These are phyloP conservation scores for Beaufortia kweichowensis DNA, from an alignment of 2,113 vertebrate genomes.

Conservation along the genomic window DNA sequence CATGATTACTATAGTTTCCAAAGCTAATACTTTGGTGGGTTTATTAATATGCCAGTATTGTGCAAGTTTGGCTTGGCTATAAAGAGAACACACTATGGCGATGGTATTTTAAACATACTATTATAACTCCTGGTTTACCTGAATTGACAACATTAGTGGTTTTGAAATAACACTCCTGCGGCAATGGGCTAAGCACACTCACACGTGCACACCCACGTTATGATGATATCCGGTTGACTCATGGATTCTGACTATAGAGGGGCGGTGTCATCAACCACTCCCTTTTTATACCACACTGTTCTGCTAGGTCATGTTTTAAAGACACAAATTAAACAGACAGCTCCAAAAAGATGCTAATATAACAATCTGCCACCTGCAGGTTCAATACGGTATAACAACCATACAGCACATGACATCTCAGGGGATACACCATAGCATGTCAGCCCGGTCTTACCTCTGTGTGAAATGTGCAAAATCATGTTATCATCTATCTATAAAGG, in stretches of 20 bases:
- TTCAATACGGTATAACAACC: conserved; percentile 47
- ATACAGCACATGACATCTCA: background rate
- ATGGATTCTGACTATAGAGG: conserved; percentile 36
- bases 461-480: background rate
- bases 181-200: background rate
- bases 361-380: conserved; percentile 71
- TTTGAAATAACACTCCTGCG: background rate
- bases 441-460: conserved; percentile 8
- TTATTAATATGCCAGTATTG: background rate
- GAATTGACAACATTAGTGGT: background rate
- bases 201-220: conserved; percentile 12
- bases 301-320: conserved; percentile 50
- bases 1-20: background rate
- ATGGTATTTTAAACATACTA: background rate
- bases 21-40: conserved; percentile 9
- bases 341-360: conserved; percentile 42
- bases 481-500: background rate
- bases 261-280: conserved; percentile 45
- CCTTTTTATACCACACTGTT: conserved; percentile 46
- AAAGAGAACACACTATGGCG: background rate
- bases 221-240: conserved; percentile 50
- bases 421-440: background rate
- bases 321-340: conserved; percentile 40
- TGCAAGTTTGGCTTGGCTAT: background rate
- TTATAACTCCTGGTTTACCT: background rate